phyloP scores from a whole-genome alignment of 2,888 invertebrate genomes.

The Xestia ashworthii region DNA sequence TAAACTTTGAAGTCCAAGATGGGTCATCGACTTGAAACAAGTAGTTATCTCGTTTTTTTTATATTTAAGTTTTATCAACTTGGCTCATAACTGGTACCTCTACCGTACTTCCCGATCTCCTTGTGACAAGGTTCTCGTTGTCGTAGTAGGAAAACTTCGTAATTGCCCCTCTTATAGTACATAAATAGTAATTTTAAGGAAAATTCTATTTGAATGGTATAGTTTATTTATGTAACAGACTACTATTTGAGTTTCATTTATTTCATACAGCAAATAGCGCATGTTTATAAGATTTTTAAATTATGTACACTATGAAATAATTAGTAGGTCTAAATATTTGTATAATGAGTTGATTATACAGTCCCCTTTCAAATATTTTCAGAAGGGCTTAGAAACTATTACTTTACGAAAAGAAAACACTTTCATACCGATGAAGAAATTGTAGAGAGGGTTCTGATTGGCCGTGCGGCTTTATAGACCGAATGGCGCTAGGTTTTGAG shows the following conservation, averaged over 20 bases:
- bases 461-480: too few species aligned
- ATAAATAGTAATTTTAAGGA: slow-evolving; percentile 29
- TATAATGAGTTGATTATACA: background rate
- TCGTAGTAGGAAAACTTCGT: slow-evolving; percentile 43
- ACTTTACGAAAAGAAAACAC: too few species aligned
- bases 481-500: too few species aligned
- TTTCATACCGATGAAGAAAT: background rate
- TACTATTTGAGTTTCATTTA: background rate
- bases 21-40: slow-evolving; percentile 39
- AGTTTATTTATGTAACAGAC: slow-evolving; percentile 3
- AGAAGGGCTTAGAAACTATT: background rate
- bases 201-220: slow-evolving; percentile 34
- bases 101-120: slow-evolving; percentile 62
- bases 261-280: slow-evolving; percentile 22
- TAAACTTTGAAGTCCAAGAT: slow-evolving; percentile 2
- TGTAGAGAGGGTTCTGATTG: too few species aligned
- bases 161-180: slow-evolving; percentile 20
- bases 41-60: slow-evolving; percentile 8
- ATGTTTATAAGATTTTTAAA: slow-evolving; percentile 13
- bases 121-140: slow-evolving; percentile 55
- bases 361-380: background rate
- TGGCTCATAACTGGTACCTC: slow-evolving; percentile 16
- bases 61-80: slow-evolving; percentile 14
- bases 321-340: background rate
- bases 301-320: slow-evolving; percentile 4